Conservation (phyloP, 1,140 invertebrate genomes). For the Microplitis mediator region DNA sequence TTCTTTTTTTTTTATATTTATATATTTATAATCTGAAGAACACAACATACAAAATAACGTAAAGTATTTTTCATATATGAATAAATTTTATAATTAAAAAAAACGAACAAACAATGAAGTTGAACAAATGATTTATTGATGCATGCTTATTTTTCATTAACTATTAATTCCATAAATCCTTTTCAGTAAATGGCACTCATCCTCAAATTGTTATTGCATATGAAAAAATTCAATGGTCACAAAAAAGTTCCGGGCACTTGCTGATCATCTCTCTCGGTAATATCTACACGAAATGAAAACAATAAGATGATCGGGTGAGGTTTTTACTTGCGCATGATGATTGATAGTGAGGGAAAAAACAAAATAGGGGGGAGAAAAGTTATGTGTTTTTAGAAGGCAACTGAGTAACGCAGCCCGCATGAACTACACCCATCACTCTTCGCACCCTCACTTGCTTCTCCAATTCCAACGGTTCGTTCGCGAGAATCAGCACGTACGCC, state of each 20-base stretch:
- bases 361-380: constrained; percentile 22
- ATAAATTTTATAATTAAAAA: constrained; percentile 30
- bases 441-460: constrained; percentile 28
- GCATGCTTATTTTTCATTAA: constrained; percentile 30
- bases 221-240: constrained; percentile 16
- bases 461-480: constrained; percentile 8
- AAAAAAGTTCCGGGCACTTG: constrained; percentile 13
- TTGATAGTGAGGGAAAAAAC: background rate
- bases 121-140: constrained; percentile 31
- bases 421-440: constrained; percentile 26
- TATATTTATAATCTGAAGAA: constrained; percentile 25
- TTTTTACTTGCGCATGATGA: background rate
- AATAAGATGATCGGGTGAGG: background rate
- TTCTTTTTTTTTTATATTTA: constrained; percentile 19
- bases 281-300: background rate
- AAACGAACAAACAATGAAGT: constrained; percentile 35
- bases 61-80: constrained; percentile 31
- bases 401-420: constrained; percentile 19
- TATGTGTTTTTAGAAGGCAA: constrained; percentile 46
- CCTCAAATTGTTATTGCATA: constrained; percentile 38
- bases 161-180: constrained; percentile 53
- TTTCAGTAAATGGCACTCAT: constrained; percentile 48
- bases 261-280: background rate
- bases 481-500: constrained; percentile 21
- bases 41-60: constrained; percentile 4